These are phyloP conservation scores for Temnothorax unifasciatus DNA, from an alignment of 2,888 invertebrate genomes.

Conservation along the genomic window DNA sequence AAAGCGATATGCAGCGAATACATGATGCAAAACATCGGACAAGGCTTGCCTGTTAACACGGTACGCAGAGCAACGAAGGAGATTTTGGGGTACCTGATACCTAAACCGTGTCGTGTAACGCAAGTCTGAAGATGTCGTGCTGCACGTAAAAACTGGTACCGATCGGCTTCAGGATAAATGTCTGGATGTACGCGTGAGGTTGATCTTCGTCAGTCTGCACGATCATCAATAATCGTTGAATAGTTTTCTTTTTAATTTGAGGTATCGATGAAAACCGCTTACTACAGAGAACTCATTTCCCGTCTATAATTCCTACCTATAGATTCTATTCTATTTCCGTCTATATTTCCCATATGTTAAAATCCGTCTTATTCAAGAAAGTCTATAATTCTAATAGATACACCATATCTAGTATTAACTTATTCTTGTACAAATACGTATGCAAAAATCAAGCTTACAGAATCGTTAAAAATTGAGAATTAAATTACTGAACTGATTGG, in stretches of 20 bases:
- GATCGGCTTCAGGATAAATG: conserved; percentile 96
- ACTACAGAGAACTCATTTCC: background rate
- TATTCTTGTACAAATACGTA: conserved; percentile 11
- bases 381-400: background rate
- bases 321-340: conserved; percentile 63
- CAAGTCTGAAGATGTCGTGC: conserved; percentile 98
- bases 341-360: conserved; percentile 61
- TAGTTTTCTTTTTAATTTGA: background rate
- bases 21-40: conserved; percentile 63
- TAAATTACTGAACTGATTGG: conserved; percentile 77
- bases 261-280: background rate
- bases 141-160: conserved; percentile 96
- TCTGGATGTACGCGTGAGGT: conserved; percentile 97
- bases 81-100: conserved; percentile 80
- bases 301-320: background rate
- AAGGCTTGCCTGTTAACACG: conserved; percentile 81
- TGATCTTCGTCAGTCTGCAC: conserved; percentile 97
- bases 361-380: background rate
- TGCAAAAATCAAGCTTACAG: background rate
- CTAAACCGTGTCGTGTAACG: conserved; percentile 93
- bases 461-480: conserved; percentile 21
- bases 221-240: conserved; percentile 82
- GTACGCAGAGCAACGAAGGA: conserved; percentile 79
- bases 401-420: background rate
- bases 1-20: conserved; percentile 6